phyloP scores from a whole-genome alignment of 1,140 invertebrate species.

The Anadara kagoshimensis region DNA sequence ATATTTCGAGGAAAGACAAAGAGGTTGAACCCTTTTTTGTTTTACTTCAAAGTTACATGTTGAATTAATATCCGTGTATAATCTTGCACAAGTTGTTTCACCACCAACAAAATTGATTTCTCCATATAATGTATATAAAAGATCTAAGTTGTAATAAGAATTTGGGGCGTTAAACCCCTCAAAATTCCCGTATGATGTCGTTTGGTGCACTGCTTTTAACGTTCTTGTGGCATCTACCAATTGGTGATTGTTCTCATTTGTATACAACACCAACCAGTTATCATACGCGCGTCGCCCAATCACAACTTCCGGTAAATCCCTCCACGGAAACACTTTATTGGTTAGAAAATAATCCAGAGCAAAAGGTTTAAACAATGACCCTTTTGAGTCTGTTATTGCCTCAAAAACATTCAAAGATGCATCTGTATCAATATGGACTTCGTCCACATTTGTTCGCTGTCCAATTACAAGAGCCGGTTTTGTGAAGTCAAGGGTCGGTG shows the following conservation, averaged over 20 bases:
- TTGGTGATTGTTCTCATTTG: constrained; percentile 26
- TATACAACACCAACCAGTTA: constrained; percentile 53
- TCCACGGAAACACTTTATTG: constrained; percentile 44
- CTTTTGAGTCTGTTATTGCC: constrained; percentile 15
- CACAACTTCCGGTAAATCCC: constrained; percentile 46
- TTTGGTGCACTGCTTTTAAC: constrained; percentile 50
- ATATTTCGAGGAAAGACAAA: too few relatives aligned
- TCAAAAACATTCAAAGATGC: constrained; percentile 22
- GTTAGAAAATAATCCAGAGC: constrained; percentile 56
- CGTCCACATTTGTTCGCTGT: constrained; percentile 38
- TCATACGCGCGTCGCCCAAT: constrained; percentile 53
- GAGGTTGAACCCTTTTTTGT: too few relatives aligned
- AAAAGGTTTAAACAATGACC: constrained; percentile 35
- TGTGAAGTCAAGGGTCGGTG: neutral
- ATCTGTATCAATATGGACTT: constrained; percentile 26
- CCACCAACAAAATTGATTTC: constrained; percentile 33
- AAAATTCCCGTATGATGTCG: constrained; percentile 43
- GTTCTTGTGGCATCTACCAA: constrained; percentile 47
- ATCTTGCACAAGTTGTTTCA: constrained; percentile 33
- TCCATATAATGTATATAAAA: constrained; percentile 28
- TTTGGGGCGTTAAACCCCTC: constrained; percentile 30
- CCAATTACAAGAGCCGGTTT: constrained; percentile 39
- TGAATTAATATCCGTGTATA: constrained; percentile 3
- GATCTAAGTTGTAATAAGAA: constrained; percentile 30
- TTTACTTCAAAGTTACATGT: too few relatives aligned